phyloP scores from a whole-genome alignment of 2,113 vertebrate species.

The Phocoena sinus region DNA sequence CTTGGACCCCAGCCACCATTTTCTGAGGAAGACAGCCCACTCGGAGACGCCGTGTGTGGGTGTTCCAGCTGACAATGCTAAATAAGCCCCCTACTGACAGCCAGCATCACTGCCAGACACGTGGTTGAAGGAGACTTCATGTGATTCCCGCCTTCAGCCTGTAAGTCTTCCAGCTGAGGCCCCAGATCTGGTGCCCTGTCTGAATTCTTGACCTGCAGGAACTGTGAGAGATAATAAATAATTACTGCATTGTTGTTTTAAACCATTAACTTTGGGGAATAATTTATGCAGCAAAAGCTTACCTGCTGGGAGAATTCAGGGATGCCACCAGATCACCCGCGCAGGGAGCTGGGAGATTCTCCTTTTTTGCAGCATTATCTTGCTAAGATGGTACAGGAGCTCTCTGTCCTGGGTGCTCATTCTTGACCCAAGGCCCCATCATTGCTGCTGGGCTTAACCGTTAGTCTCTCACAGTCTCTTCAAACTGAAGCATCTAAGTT shows the following conservation, averaged over 20 bases:
- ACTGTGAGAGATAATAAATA: background rate
- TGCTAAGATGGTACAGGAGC: background rate
- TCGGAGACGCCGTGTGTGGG: background rate
- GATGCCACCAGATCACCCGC: background rate
- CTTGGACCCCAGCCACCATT: background rate
- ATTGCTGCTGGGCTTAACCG: background rate
- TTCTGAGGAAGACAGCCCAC: background rate
- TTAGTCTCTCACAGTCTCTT: background rate
- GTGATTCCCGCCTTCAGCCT: background rate
- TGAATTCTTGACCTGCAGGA: background rate
- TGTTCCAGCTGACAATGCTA: background rate
- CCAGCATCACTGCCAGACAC: background rate
- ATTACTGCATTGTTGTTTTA: background rate
- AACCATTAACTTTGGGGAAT: background rate
- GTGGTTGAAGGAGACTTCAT: background rate
- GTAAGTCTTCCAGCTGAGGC: background rate
- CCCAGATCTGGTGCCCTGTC: background rate
- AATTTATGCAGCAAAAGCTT: background rate
- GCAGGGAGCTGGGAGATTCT: background rate
- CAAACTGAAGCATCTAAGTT: background rate
- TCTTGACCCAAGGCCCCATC: background rate
- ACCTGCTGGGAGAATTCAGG: background rate
- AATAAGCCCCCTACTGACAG: background rate
- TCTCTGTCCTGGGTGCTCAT: background rate
- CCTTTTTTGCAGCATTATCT: background rate